Evolutionary conservation across 2,888 invertebrate genomes (phyloP), one percentile per base, ranked within the genome.

Genomic region (Chouioia cunea): DNA sequence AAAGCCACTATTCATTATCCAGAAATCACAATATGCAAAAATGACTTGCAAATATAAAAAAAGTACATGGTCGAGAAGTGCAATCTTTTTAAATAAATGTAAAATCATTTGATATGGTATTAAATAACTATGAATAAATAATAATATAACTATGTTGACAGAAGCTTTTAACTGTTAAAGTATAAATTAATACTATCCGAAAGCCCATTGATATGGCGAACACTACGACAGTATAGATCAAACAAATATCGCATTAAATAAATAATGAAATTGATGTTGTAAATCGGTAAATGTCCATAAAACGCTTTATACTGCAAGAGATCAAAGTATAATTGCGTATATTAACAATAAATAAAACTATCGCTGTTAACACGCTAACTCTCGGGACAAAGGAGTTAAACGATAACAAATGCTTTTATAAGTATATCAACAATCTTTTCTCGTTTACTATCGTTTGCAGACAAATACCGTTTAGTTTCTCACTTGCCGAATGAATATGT

Each of bases 251-350:
- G 23, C 50, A 58, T 50, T 57, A 48, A 71, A 62, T 59, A 20
- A 71, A 56, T 75, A 50, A 57, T n/a, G 22, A 65, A 27, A 76
- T 77, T 56, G 68, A 56, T 81, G 79, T 79, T 70, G 77, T 80
- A 74, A 73, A 53, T 71, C 58, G 73, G 73, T 81, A 76, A 76
- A 68, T 79, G 78, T 79, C 75, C 75, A 75, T 76, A 69, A 69
- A 69, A 58, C 20, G 65, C 56, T 64, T 48, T 68, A 50, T 56
- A 23, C 36, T 36, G 36, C 56, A 69, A 70, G 43, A 58, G 27
- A 57, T 62, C 57, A 65, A 53, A 53, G 44, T 27, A 67, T 54
- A 48, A 14, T 46, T 22, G 36, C 36, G 57, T 50, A 23, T 44
- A 58, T 18, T 46, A 56, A 60, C 23, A 18, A 72, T 36, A 57